Evolutionary conservation across 1,140 invertebrate genomes (phyloP).

Genomic region (Lasaia peninsularis): DNA sequence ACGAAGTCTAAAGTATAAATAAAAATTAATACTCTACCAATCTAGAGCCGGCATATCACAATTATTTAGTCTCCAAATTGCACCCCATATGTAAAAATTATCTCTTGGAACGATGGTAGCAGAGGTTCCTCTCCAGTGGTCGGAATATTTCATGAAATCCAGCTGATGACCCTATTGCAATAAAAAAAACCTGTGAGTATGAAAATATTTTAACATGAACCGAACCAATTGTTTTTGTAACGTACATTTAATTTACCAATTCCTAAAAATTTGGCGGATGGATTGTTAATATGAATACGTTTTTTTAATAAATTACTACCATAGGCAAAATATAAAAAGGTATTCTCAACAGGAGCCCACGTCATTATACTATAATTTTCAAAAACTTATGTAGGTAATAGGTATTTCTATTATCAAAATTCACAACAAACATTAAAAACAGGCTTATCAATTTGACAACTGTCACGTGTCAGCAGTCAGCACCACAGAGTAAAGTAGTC

Average conservation of each 20-base stretch:
- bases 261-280: slow-evolving; percentile 14
- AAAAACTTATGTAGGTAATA: too few species aligned
- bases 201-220: background rate
- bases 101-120: slow-evolving; percentile 85
- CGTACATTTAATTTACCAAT: slow-evolving; percentile 8
- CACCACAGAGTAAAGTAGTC: slow-evolving; percentile 1
- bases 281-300: slow-evolving; percentile 16
- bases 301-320: slow-evolving; percentile 16
- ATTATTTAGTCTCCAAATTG: slow-evolving; percentile 86
- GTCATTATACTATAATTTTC: slow-evolving; percentile 10
- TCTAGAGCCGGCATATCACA: slow-evolving; percentile 82
- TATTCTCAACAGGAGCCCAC: slow-evolving; percentile 12
- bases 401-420: background rate
- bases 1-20: background rate
- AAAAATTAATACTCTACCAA: slow-evolving; percentile 65
- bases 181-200: background rate
- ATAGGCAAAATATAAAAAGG: slow-evolving; percentile 12
- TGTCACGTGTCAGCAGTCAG: slow-evolving; percentile 16
- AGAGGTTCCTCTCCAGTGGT: slow-evolving; percentile 84
- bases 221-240: background rate
- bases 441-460: too few species aligned
- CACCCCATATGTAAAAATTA: slow-evolving; percentile 83
- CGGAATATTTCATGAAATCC: slow-evolving; percentile 83
- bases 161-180: slow-evolving; percentile 81
- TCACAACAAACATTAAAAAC: background rate